Conservation (phyloP, 2,113 vertebrate genomes). For the Cebus imitator region DNA sequence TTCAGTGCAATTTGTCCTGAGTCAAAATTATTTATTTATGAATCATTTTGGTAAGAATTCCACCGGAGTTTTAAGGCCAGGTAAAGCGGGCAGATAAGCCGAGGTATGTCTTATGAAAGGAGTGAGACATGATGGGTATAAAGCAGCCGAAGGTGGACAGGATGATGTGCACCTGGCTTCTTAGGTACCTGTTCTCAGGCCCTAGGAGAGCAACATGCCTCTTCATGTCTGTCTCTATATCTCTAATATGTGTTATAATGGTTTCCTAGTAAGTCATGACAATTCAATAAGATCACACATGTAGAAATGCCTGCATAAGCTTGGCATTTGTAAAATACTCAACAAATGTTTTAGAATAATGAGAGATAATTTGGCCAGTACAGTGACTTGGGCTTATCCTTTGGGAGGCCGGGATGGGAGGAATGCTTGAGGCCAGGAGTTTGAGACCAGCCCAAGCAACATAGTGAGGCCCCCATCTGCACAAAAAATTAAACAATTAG, state of each 20-base stretch:
- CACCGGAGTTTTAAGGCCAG: background rate
- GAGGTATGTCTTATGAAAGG: background rate
- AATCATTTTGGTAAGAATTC: background rate
- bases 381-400: too few relatives aligned
- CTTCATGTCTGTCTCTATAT: background rate
- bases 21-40: background rate
- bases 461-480: too few relatives aligned
- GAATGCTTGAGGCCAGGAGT: too few relatives aligned
- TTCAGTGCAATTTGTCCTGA: background rate
- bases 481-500: too few relatives aligned
- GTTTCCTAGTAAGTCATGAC: background rate
- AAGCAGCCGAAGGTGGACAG: fast-evolving
- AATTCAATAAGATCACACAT: background rate
- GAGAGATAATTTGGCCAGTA: background rate
- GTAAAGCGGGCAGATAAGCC: background rate
- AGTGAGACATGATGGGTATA: fast-evolving
- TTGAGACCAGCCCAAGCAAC: too few relatives aligned
- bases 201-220: background rate
- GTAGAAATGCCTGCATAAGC: background rate
- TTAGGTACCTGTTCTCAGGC: fast-evolving
- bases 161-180: background rate
- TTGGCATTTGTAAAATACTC: background rate
- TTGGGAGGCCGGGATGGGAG: too few relatives aligned
- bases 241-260: fast-evolving
- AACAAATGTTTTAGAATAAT: background rate